Base-by-base conservation (phyloP, 2,797 vertebrate species). In the Hydrocynus forskahlii region DNA sequence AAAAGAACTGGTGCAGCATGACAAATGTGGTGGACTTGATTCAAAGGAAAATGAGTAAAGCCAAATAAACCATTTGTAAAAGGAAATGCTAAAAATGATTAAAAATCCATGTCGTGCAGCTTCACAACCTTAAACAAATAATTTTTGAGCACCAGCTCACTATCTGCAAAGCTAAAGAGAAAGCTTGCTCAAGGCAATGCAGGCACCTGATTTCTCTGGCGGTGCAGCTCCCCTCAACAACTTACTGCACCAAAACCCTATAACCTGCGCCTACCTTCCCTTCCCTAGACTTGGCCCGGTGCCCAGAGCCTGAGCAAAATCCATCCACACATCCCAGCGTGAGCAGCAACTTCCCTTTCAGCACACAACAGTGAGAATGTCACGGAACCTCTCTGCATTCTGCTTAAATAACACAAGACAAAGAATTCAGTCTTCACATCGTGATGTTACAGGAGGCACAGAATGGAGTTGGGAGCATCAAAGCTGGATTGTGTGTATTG, bases 171-270 rank as follows among this genome's bases (percentile, higher is more conserved):
- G 45, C 13, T 66, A 29, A 54, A 29, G 50, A n/a, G 35, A 74
- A 74, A 67, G 50, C 50, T 43, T 29, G 64, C 54, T 50, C 7
- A 21, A 67, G 52, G 54, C 19, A 25, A 19, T n/a, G 73, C 7
- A 38, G 21, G 43, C 43, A 83, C 81, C 66, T 74, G 88, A 85
- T 85, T 84, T 77, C 62, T 81, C n/a, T 52, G 50, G 52, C 52
- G 25, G 43, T 85, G 86, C 88, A 87, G 69, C 72, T 43, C 43
- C 23, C 80, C 89, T 91, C 88, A 91, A 92, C 91, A 93, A 92
- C 90, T 93, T 92, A 93, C 91, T 94, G 94, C 94, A 94, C 93
- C 94, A 95, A 94, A 92, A 79, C 90, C 89, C 92, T 92, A 91
- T 90, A 91, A 90, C 88, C 87, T 85, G 57, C 59, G 40, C 48